Evolutionary conservation across 1,140 invertebrate genomes (phyloP).

Genomic region (Rhynchophorus ferrugineus): DNA sequence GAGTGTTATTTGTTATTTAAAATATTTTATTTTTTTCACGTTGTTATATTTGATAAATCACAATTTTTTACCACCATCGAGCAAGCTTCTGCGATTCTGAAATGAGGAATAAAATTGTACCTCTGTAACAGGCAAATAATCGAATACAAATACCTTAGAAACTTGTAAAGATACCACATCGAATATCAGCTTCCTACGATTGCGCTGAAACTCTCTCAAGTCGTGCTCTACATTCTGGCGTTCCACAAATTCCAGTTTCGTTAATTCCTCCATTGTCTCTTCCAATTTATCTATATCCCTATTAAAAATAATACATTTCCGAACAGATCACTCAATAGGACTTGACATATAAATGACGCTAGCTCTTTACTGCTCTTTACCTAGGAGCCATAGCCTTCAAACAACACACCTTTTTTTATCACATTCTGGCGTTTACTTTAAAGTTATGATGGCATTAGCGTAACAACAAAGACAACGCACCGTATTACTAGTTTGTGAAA

Average conservation of each 20-base stretch:
- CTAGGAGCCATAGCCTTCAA: too few relatives aligned
- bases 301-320: too few relatives aligned
- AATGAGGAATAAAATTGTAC: background rate
- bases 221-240: conserved; percentile 12
- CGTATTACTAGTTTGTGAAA: too few relatives aligned
- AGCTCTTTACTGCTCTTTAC: too few relatives aligned
- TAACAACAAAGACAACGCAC: too few relatives aligned
- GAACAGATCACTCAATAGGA: too few relatives aligned
- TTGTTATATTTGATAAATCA: background rate
- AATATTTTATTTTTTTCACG: background rate
- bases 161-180: conserved; percentile 1
- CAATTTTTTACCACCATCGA: background rate
- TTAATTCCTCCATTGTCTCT: conserved; percentile 6
- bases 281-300: conserved; percentile 3
- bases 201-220: conserved; percentile 10
- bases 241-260: conserved; percentile 14
- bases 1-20: background rate
- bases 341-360: too few relatives aligned
- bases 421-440: too few relatives aligned
- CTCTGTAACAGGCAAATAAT: background rate
- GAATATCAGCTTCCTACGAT: conserved; percentile 9
- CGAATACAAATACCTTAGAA: background rate
- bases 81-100: background rate
- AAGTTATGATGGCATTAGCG: too few relatives aligned
- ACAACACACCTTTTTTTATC: too few relatives aligned